These are phyloP conservation scores for Geopemphigus sp. DNA, from an alignment of 1,140 invertebrate genomes.

Conservation along the genomic window DNA sequence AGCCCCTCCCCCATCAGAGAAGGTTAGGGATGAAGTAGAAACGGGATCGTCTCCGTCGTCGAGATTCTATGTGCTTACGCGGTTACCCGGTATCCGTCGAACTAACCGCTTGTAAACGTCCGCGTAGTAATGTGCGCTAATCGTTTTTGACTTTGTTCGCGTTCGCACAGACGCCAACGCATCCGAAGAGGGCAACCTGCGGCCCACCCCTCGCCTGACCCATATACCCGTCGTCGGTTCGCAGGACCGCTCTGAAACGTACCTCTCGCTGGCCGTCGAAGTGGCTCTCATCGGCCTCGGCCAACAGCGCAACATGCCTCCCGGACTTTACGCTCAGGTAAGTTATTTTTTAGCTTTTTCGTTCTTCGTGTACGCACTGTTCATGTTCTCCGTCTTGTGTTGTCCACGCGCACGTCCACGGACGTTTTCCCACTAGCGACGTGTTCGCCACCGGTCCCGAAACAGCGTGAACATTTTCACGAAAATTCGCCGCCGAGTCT, in stretches of 20 bases:
- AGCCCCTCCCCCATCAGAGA: too few species aligned
- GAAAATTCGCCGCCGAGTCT: too few species aligned
- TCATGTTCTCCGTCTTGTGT: too few species aligned
- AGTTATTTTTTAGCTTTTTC: neutral
- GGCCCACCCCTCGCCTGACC: constrained; percentile 67
- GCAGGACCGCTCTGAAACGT: constrained; percentile 70
- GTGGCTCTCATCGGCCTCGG: constrained; percentile 70
- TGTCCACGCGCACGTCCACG: too few species aligned
- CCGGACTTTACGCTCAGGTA: constrained; percentile 74
- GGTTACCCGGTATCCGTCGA: too few species aligned
- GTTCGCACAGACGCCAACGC: constrained; percentile 55
- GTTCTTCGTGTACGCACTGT: neutral
- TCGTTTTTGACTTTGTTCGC: neutral
- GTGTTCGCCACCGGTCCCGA: too few species aligned
- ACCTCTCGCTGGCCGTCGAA: constrained; percentile 72
- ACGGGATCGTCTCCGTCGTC: too few species aligned
- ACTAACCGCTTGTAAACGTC: too few species aligned
- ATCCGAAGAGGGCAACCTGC: constrained; percentile 60
- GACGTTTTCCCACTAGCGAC: too few species aligned
- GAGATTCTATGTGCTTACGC: too few species aligned
- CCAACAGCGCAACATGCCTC: constrained; percentile 75
- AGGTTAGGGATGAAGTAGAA: too few species aligned
- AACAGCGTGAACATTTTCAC: too few species aligned
- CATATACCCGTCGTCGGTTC: constrained; percentile 72
- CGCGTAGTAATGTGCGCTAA: neutral